Conservation (phyloP, 2,113 vertebrate species). For the Myrmecophaga tridactyla region DNA sequence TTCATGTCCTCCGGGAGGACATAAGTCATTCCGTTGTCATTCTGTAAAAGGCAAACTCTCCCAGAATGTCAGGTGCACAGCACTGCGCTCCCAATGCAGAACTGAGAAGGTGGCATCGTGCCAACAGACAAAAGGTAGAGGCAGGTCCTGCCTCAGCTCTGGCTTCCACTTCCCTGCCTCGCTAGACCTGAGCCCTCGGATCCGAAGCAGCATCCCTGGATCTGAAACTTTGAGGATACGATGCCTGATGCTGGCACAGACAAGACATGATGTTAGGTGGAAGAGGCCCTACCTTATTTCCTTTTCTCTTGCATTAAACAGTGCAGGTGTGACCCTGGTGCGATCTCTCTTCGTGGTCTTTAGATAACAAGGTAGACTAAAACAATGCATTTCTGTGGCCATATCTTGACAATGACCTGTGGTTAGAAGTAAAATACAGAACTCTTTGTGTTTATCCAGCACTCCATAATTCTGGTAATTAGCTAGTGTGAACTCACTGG, state of each 20-base stretch:
- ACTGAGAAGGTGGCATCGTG: not conserved
- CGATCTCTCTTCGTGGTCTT: not conserved
- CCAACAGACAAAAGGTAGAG: not conserved
- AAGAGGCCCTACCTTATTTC: not conserved
- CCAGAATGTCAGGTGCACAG: not conserved
- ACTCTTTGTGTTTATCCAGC: not conserved
- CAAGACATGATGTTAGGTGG: rapidly evolving
- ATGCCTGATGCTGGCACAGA: too few species aligned
- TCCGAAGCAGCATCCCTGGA: not conserved
- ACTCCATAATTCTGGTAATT: not conserved
- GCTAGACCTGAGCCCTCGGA: not conserved
- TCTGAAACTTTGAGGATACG: not conserved
- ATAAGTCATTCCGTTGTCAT: not conserved
- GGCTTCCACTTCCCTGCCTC: not conserved
- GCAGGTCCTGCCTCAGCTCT: not conserved
- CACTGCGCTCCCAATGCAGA: not conserved
- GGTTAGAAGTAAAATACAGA: constrained; percentile 33
- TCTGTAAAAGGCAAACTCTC: not conserved
- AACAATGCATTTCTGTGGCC: not conserved
- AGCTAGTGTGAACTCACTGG: not conserved
- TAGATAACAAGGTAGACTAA: not conserved
- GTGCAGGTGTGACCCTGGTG: not conserved
- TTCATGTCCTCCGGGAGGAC: not conserved
- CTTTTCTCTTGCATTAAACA: not conserved
- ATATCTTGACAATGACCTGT: not conserved